Conservation (phyloP, 2,888 invertebrate genomes). For the Drosophila aldrichi region DNA sequence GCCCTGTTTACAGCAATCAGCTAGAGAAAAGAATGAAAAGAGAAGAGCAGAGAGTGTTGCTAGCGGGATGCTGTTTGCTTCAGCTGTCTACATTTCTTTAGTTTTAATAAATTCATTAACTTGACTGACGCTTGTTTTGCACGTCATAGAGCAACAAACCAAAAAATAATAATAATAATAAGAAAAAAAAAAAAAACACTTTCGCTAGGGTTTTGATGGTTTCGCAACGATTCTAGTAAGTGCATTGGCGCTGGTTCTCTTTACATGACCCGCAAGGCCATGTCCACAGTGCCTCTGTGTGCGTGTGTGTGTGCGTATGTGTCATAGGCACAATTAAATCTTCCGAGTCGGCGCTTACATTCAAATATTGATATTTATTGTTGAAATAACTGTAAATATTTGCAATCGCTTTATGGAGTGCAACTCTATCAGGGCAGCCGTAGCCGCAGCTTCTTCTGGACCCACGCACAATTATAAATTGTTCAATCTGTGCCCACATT, state of each 20-base stretch:
- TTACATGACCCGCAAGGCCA: conserved; percentile 63
- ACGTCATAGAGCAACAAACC: conserved; percentile 60
- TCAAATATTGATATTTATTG: conserved; percentile 64
- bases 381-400: conserved; percentile 73
- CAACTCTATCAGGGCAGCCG: conserved; percentile 8
- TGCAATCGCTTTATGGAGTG: conserved; percentile 46
- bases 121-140: conserved; percentile 63
- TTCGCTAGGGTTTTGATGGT: conserved; percentile 46
- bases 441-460: not conserved
- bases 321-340: conserved; percentile 58
- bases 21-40: not conserved
- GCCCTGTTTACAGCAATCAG: conserved; percentile 23
- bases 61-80: conserved; percentile 16
- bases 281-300: conserved; percentile 40
- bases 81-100: conserved; percentile 17
- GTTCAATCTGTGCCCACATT: conserved; percentile 63
- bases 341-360: conserved; percentile 49
- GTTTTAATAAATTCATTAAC: conserved; percentile 72
- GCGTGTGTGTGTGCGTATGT: not conserved
- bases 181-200: conserved; percentile 55
- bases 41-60: conserved; percentile 1
- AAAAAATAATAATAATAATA: not conserved
- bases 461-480: conserved; percentile 80
- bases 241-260: conserved; percentile 29
- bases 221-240: conserved; percentile 36